Evolutionary conservation across 2,888 invertebrate species (phyloP).

Genomic region (Synergus japonicus): DNA sequence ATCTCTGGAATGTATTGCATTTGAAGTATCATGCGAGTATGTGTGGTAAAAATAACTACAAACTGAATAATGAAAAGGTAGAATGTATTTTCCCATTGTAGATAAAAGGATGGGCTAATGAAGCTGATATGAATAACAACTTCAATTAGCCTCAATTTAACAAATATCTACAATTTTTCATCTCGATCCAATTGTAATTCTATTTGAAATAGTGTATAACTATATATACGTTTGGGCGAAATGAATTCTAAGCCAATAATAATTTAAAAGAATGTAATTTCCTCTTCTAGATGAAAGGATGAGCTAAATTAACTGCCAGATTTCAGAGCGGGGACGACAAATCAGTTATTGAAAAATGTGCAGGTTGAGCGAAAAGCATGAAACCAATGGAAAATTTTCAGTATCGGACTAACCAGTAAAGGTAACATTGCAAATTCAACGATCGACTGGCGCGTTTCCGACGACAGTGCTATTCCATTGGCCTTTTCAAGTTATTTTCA

Average conservation of each 20-base stretch:
- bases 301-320: conserved; percentile 15
- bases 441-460: conserved; percentile 14
- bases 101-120: not conserved
- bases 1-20: no score
- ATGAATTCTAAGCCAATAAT: conserved; percentile 6
- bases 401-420: not conserved
- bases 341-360: conserved; percentile 20
- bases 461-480: conserved; percentile 26
- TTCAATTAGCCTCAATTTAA: not conserved
- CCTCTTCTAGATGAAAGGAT: conserved; percentile 27
- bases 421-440: conserved; percentile 29
- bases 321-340: not conserved
- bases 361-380: not conserved
- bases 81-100: not conserved
- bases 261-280: conserved; percentile 24
- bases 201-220: conserved; percentile 2
- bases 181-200: not conserved
- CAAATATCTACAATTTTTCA: not conserved
- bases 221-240: not conserved
- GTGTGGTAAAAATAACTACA: no score
- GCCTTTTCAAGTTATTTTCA: conserved; percentile 15
- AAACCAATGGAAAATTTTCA: no score
- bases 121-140: not conserved
- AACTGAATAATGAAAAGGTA: not conserved
- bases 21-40: no score